Evolutionary conservation across 2,888 invertebrate species (phyloP), one percentile per base, ranked within the genome.

Genomic region (Eumerus sabulonum): DNA sequence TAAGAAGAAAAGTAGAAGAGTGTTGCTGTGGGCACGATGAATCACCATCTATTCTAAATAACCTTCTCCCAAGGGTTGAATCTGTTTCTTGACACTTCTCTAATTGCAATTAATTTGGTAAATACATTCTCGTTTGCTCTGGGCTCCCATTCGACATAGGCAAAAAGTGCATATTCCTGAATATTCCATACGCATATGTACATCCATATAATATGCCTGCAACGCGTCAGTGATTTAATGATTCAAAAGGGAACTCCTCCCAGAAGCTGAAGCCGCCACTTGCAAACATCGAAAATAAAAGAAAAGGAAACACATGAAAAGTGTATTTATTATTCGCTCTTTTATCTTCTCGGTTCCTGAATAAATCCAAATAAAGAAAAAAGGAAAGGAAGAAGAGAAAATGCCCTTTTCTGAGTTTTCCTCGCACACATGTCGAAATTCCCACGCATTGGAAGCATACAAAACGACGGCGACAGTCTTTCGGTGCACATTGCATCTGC

Each of bases 361-460:
- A 67, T 27, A 64, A 63, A 72, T 59, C 64, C 64, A 64, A 60
- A 63, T 56, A 67, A 59, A 73, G 40, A 35, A 72, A 48, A 73
- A n/a, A n/a, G n/a, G n/a, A n/a, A n/a, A n/a, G n/a, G n/a, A n/a
- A 35, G 36, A 72, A 48, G 60, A 51, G 44, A 77, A 79, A 79
- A 79, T 74, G 59, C 73, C 79, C 67, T 68, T 64, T 63, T 63
- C 12, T n/a, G 73, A 68, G 57, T 73, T 79, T 79, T 79, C 79
- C 68, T 68, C 63, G 79, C 79, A 79, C 79, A 79, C 79, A 79
- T 79, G 79, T 79, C 79, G 79, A 79, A 79, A 79, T 79, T 79
- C 79, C 79, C 79, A 79, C 79, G 79, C 79, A 79, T 72, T 77
- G 51, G 18, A 72, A 27, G 27, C 3, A 27, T 4, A 27, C 3